Percentiles rank a stretch among this genome's conserved stretches.
These are phyloP conservation scores for Patella pellucida DNA, from an alignment of 2,888 invertebrate genomes.

Conservation along the genomic window DNA sequence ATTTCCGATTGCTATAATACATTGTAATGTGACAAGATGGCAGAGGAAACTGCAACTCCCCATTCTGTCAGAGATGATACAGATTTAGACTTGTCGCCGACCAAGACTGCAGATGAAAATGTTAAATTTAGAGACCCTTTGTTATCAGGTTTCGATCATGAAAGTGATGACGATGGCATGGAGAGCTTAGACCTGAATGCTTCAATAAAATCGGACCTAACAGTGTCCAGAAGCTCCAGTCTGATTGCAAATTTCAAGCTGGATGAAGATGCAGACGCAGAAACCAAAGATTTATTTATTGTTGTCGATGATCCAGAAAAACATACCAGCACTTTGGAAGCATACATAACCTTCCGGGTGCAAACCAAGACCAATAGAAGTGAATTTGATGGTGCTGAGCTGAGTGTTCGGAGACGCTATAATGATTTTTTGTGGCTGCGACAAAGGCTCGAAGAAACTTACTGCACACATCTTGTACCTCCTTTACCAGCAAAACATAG, in stretches of 20 bases:
- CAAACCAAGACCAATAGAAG: conserved; percentile 79
- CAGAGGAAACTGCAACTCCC: no score
- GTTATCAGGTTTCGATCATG: conserved; percentile 55
- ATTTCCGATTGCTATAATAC: no score
- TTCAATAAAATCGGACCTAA: conserved; percentile 58
- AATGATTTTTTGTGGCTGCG: conserved; percentile 82
- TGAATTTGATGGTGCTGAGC: conserved; percentile 78
- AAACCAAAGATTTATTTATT: conserved; percentile 76
- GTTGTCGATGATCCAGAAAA: conserved; percentile 82
- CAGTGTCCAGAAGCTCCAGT: conserved; percentile 63
- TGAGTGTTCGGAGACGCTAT: conserved; percentile 79
- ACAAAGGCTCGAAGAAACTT: conserved; percentile 77
- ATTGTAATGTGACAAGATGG: no score
- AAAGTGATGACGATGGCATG: conserved; percentile 62
- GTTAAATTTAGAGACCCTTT: conserved; percentile 61
- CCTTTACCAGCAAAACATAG: conserved; percentile 81
- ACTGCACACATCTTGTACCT: conserved; percentile 79
- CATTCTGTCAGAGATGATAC: no score
- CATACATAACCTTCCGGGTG: conserved; percentile 80
- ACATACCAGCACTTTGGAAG: conserved; percentile 80
- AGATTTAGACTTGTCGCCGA: conserved; percentile 13
- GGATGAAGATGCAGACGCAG: conserved; percentile 63
- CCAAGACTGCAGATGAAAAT: conserved; percentile 37
- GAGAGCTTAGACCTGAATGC: conserved; percentile 65
- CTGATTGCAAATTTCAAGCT: conserved; percentile 61